These are phyloP conservation scores for Heliothis subflexa DNA, from an alignment of 1,140 invertebrate species.

Conservation along the genomic window DNA sequence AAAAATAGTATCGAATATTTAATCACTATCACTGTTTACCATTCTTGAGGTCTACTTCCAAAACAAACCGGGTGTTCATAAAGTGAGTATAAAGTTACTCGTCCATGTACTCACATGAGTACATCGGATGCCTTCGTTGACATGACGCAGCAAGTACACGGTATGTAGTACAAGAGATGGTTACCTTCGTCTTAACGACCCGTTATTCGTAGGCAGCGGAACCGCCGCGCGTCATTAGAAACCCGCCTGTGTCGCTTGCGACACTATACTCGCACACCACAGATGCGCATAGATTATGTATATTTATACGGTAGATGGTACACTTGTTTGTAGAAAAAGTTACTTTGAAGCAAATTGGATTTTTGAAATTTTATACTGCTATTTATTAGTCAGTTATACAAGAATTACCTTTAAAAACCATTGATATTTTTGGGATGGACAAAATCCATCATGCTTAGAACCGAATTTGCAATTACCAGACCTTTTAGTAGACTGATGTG, in stretches of 20 bases:
- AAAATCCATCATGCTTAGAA: no score
- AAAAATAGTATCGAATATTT: no score
- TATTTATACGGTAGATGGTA: neutral
- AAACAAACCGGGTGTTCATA: neutral
- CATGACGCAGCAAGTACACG: constrained; percentile 17
- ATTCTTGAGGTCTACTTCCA: neutral
- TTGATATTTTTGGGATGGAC: no score
- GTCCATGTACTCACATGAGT: neutral
- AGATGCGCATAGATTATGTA: constrained; percentile 28
- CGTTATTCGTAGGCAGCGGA: constrained; percentile 35
- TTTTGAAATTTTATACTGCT: no score
- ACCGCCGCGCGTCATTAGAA: constrained; percentile 55
- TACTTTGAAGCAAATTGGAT: no score
- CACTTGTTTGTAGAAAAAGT: neutral
- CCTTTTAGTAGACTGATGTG: no score
- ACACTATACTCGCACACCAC: constrained; percentile 62
- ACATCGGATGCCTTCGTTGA: neutral
- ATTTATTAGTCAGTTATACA: no score
- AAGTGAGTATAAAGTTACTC: neutral
- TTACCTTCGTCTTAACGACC: constrained; percentile 29
- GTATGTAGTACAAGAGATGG: constrained; percentile 22
- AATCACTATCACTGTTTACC: no score
- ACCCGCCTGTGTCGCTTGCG: constrained; percentile 59
- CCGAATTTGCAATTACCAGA: no score
- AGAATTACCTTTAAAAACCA: no score